Base-by-base conservation (phyloP, 92 coral and sea anemone genomes). In the Ricordea florida region DNA sequence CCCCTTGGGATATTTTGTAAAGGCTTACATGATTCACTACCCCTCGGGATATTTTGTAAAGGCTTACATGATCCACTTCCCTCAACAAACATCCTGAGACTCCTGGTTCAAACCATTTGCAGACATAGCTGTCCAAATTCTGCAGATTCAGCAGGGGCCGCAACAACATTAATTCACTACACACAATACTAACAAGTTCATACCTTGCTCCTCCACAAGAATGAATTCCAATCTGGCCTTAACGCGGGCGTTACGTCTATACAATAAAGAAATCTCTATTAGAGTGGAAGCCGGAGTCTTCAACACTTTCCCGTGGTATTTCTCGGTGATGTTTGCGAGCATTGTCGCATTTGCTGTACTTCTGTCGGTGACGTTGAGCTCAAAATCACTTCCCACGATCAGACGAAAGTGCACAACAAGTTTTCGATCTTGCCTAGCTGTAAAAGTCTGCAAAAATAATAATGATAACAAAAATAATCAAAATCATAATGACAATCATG, bases 341-440 rank as follows among this genome's bases (percentile, higher is more conserved):
- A 53, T 8, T 20, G 61, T 27, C 31, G 26, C 30, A 37, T 53
- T 53, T 53, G 61, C 26, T 53, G 61, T 20, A 53, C 61, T 53
- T 53, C 61, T 37, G 30, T 53, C 61, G 32, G 61, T 53, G 37
- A 53, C 61, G 16, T 53, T 53, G 37, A 53, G 61, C 61, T 53
- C 8, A 53, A 53, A 53, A 37, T 53, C 61, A 10, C 38, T 53
- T 53, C 61, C 61, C 30, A 23, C 16, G 30, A 53, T 53, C 61
- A n/a, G 16, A 33, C 61, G 61, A 53, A 53, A 53, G 30, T 53
- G 61, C 11, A 21, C 61, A 20, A 37, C 26, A 11, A 53, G 16
- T 20, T 33, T 53, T 3, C 16, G 26, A 8, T 21, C 17, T 11
- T 33, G 61, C 37, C 1, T 5, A 53, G 61, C 61, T 53, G n/a